phyloP scores from a whole-genome alignment of 2,113 vertebrate genomes.

The Leptosomus discolor region DNA sequence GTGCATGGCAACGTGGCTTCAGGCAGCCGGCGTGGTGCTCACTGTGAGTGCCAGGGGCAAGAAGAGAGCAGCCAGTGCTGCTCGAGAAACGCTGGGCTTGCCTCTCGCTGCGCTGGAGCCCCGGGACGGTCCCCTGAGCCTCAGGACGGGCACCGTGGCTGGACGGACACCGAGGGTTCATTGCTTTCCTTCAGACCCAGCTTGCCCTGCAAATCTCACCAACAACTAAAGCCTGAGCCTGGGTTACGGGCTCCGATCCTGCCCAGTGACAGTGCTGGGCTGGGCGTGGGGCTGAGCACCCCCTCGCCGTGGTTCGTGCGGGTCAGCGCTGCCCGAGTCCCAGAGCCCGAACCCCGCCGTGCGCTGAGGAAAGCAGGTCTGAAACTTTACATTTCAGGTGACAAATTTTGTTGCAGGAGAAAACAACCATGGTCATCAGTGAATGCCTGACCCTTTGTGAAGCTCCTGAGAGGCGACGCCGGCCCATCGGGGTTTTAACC shows the following conservation, averaged over 20 bases:
- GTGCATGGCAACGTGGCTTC: too few relatives aligned
- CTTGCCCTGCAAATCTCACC: not conserved
- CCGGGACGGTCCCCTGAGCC: not conserved
- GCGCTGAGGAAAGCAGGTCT: fast-evolving
- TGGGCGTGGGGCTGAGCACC: not conserved
- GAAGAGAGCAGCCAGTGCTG: too few relatives aligned
- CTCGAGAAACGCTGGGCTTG: not conserved
- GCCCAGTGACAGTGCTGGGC: fast-evolving
- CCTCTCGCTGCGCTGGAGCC: too few relatives aligned
- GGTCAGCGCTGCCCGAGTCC: not conserved
- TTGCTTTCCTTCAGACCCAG: not conserved
- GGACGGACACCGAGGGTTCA: too few relatives aligned
- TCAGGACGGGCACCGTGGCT: fast-evolving
- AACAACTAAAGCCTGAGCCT: not conserved
- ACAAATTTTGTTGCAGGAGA: not conserved
- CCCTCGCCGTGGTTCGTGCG: not conserved
- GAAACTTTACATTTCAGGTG: not conserved
- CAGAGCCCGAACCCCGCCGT: fast-evolving
- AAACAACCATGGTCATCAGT: fast-evolving
- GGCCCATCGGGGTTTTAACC: not conserved
- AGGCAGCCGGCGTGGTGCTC: too few relatives aligned
- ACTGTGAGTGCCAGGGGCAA: fast-evolving
- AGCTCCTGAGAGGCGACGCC: not conserved
- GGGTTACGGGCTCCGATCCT: fast-evolving
- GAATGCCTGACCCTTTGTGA: not conserved